Evolutionary conservation across 2,797 vertebrate species (phyloP).

Genomic region (Premnoplex brunnescens): DNA sequence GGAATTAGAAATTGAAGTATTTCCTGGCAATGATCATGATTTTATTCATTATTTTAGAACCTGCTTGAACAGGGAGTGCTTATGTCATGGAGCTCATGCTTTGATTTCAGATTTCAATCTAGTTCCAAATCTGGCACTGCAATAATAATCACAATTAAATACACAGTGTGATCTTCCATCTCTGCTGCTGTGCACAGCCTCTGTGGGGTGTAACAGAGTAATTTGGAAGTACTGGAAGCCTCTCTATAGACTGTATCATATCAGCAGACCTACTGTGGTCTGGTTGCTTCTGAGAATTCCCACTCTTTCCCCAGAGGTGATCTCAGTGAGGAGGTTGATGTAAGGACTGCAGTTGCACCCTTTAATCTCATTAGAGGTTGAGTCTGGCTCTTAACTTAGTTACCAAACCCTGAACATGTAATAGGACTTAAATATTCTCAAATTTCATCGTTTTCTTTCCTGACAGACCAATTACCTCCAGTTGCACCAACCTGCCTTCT

Average conservation of each 20-base stretch:
- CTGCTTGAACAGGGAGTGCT: background rate
- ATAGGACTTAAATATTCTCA: background rate
- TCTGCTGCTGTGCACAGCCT: background rate
- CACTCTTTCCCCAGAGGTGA: background rate
- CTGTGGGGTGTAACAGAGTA: background rate
- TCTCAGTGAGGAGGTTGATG: background rate
- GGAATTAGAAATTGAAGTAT: background rate
- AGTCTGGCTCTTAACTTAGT: background rate
- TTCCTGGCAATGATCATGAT: background rate
- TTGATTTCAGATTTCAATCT: background rate
- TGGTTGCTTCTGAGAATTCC: background rate
- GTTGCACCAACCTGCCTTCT: background rate
- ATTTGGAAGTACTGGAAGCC: background rate
- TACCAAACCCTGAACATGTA: background rate
- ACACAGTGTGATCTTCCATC: rapidly evolving
- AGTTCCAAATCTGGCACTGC: background rate
- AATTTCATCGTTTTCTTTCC: background rate
- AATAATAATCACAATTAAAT: background rate
- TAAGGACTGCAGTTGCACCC: background rate
- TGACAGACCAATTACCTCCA: background rate
- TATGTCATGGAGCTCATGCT: background rate
- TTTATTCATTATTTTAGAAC: background rate
- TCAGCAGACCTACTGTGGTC: background rate
- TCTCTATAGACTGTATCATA: rapidly evolving
- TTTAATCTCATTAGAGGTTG: background rate